Conservation (phyloP, 2,797 vertebrate genomes). For the Cryptoprocta ferox region DNA sequence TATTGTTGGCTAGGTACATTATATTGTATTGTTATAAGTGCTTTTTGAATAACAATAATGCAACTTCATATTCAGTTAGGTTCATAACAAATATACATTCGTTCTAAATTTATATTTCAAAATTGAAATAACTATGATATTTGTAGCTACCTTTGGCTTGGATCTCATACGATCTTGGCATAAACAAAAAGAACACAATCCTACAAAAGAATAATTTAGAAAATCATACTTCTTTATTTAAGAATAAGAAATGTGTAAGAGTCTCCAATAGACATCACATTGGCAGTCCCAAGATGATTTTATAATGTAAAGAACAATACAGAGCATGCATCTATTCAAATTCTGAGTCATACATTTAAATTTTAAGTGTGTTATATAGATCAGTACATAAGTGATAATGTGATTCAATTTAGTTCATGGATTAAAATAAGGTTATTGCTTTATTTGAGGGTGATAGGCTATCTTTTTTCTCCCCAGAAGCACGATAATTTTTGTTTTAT, state of each 20-base stretch:
- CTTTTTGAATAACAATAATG: background rate
- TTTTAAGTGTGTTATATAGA: conserved; percentile 12
- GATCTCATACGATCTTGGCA: background rate
- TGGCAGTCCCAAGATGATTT: background rate
- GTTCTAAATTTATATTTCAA: conserved; percentile 32
- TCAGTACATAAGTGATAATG: conserved; percentile 5
- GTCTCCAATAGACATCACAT: background rate
- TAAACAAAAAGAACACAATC: background rate
- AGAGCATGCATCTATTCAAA: background rate
- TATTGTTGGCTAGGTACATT: background rate
- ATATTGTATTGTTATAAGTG: background rate
- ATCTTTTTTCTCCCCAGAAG: background rate
- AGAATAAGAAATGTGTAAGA: background rate
- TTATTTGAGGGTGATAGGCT: background rate
- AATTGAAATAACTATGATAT: background rate
- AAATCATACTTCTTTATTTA: conserved; percentile 7
- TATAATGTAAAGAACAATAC: conserved; percentile 12
- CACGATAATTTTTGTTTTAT: background rate
- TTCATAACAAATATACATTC: background rate
- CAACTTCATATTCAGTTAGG: background rate
- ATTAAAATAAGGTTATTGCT: conserved; percentile 17
- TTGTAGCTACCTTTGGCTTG: background rate
- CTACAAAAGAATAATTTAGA: conserved; percentile 35
- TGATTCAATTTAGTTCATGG: background rate
- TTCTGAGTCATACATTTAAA: conserved; percentile 26